Evolutionary conservation across 2,113 vertebrate species (phyloP), one percentile per base, ranked within the genome.

Genomic region (Istiophorus platypterus): DNA sequence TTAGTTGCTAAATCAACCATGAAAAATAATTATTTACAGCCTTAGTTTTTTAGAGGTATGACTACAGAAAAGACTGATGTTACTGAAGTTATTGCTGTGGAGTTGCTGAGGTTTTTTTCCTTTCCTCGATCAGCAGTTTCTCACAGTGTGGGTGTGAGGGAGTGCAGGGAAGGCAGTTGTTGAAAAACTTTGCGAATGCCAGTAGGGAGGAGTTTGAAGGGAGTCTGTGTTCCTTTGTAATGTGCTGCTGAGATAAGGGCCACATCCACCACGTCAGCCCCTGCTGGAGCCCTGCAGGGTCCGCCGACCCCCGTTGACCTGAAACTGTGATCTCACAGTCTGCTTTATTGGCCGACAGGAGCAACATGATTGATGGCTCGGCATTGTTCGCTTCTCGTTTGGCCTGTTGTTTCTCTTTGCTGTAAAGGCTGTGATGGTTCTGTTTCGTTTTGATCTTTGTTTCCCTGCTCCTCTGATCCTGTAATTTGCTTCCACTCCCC

Each of bases 291-390:
- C 81, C 87, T 61, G 26, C 63, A 17, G 67, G 82, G 82, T 68
- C 61, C 15, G 24, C 56, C 20, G 87, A 90, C 86, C 90, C 82
- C 76, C 34, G 34, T 68, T 67, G 90, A 93, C 91, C 91, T 70
- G 76, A 37, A 62, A 49, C 81, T 81, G 74, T 87, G 91, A 93
- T 91, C 89, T 84, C 85, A 85, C 80, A 10, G 52, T 69, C 74
- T 82, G 79, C 85, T 91, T 91, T 86, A 89, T 85, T 86, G 72
- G 88, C 84, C 63, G 86, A 89, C 78, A 70, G 81, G 73, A 81
- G 71, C 34, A 37, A 31, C 64, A 12, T 88, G 90, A 92, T 85
- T 85, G 89, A 92, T 88, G 84, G 76, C 74, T 27, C 24, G 15
- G 69, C 76, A 70, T 68, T 82, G 76, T 81, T 52, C 17, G 57